phyloP scores from a whole-genome alignment of 2,797 vertebrate species.

The Acipenser oxyrinchus region DNA sequence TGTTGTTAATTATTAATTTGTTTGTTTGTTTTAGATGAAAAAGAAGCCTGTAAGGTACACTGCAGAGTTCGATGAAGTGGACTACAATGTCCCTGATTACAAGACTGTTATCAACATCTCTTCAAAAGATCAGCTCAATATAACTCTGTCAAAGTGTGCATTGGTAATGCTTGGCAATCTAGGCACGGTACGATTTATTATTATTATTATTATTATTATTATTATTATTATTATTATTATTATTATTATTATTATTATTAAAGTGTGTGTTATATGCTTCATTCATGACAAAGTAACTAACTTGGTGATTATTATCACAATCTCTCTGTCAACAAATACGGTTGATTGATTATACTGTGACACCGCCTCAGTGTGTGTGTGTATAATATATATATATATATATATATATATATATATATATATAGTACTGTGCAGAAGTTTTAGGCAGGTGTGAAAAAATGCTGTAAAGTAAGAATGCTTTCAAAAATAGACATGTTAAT shows the following conservation, averaged over 20 bases:
- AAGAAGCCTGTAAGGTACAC: conserved; percentile 67
- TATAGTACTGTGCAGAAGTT: too few species aligned
- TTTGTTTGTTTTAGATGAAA: conserved; percentile 73
- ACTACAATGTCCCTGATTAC: conserved; percentile 79
- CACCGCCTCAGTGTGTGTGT: not conserved
- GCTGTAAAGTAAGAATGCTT: too few species aligned
- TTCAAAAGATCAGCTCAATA: conserved; percentile 89
- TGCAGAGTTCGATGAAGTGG: conserved; percentile 72
- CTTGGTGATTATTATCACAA: too few species aligned
- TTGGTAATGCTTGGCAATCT: conserved; percentile 87
- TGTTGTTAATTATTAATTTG: not conserved
- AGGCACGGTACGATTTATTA: conserved; percentile 65
- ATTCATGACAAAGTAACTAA: too few species aligned
- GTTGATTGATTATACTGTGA: not conserved
- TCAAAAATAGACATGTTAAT: too few species aligned
- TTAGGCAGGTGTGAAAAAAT: too few species aligned
- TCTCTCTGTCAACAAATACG: too few species aligned
- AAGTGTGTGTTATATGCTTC: too few species aligned
- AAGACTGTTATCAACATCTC: conserved; percentile 80
- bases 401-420: not conserved
- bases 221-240: too few species aligned
- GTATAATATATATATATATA: conserved; percentile 1
- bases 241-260: too few species aligned
- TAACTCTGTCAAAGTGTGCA: conserved; percentile 89
- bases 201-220: too few species aligned